Percentiles rank a stretch among this genome's conserved stretches.
phyloP scores from a whole-genome alignment of 2,797 vertebrate genomes.

The Syngnathus acus region DNA sequence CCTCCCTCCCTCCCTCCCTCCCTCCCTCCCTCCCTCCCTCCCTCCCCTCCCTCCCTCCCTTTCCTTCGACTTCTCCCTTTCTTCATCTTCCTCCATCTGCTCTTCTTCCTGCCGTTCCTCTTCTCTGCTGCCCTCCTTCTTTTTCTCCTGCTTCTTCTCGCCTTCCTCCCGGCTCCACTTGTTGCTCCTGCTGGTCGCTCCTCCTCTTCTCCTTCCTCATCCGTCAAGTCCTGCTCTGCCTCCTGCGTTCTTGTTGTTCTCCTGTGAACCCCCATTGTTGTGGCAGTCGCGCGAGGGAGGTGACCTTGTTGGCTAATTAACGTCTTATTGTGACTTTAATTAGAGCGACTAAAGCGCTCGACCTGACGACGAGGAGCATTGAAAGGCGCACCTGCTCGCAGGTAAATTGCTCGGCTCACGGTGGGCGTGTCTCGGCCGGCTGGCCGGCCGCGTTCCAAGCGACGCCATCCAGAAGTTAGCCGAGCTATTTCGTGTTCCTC shows the following conservation, averaged over 20 bases:
- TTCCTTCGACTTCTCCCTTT: not conserved
- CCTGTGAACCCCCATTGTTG: constrained; percentile 54
- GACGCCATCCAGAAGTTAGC: constrained; percentile 71
- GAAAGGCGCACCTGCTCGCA: constrained; percentile 76
- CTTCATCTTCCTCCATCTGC: not conserved
- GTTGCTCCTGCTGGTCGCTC: not conserved
- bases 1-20: not conserved
- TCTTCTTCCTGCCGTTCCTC: not conserved
- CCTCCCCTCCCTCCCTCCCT: not conserved
- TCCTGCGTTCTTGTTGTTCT: not conserved
- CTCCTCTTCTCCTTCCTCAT: not conserved
- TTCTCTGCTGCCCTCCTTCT: not conserved
- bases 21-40: not conserved
- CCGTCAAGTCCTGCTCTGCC: not conserved
- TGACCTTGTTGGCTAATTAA: constrained; percentile 82
- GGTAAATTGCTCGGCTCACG: constrained; percentile 71
- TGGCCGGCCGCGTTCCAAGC: constrained; percentile 69
- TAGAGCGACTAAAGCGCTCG: constrained; percentile 79
- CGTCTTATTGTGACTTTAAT: constrained; percentile 79
- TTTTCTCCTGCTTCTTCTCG: not conserved
- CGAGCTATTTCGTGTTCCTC: constrained; percentile 73
- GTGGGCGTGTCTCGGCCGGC: constrained; percentile 65
- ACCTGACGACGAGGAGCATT: constrained; percentile 75
- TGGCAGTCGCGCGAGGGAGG: constrained; percentile 60
- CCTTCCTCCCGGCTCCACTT: not conserved